These are phyloP conservation scores for Enteromius afrohamiltoni DNA, from an alignment of 2,797 vertebrate species.

Conservation along the genomic window DNA sequence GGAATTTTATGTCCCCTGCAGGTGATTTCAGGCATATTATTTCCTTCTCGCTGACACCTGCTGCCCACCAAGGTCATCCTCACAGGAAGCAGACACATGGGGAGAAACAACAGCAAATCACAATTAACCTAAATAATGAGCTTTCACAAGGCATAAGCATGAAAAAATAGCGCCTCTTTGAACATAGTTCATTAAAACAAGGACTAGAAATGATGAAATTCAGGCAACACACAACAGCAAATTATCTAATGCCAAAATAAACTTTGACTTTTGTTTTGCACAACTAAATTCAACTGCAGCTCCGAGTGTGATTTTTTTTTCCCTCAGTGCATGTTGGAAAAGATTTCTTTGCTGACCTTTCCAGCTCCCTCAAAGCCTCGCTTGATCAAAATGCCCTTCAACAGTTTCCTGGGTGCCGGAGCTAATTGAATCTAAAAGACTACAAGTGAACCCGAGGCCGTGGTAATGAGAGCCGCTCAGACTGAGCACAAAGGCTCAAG, in stretches of 20 bases:
- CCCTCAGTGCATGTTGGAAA: slow-evolving; percentile 60
- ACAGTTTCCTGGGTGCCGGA: slow-evolving; percentile 71
- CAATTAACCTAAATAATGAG: slow-evolving; percentile 50
- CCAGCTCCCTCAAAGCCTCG: slow-evolving; percentile 70
- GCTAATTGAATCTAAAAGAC: slow-evolving; percentile 80
- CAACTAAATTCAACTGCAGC: slow-evolving; percentile 71
- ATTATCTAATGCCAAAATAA: slow-evolving; percentile 19
- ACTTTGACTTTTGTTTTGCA: slow-evolving; percentile 58
- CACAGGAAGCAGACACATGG: slow-evolving; percentile 53
- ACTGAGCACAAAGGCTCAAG: slow-evolving; percentile 72
- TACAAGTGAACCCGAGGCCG: slow-evolving; percentile 68
- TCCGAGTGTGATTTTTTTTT: slow-evolving; percentile 65
- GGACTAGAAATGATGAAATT: background rate
- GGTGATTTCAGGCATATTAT: slow-evolving; percentile 71
- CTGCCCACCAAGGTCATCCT: slow-evolving; percentile 73
- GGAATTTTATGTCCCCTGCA: slow-evolving; percentile 73
- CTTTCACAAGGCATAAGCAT: slow-evolving; percentile 32
- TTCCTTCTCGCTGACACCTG: slow-evolving; percentile 71
- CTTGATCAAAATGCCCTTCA: slow-evolving; percentile 73
- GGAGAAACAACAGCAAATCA: slow-evolving; percentile 46
- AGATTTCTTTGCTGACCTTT: slow-evolving; percentile 77
- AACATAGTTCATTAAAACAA: slow-evolving; percentile 12
- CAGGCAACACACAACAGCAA: background rate
- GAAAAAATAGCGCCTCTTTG: background rate
- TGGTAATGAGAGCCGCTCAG: slow-evolving; percentile 74